Evolutionary conservation across 2,797 vertebrate genomes (phyloP).

Genomic region (Halcyon smyrnensis): DNA sequence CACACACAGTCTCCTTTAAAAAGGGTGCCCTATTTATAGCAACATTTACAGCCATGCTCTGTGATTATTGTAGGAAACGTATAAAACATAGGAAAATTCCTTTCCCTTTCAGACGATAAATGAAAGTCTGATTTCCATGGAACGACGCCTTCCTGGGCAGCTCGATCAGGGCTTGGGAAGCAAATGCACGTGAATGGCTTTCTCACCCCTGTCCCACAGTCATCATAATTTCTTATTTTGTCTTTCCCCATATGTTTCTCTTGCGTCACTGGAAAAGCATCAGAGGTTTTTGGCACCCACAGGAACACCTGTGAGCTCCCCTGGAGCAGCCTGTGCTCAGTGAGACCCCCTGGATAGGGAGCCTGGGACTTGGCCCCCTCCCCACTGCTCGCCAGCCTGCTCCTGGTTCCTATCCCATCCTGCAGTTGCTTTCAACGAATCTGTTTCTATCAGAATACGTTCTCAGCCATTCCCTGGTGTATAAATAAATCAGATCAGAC

Average conservation of each 20-base stretch:
- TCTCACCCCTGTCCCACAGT: conserved; percentile 34
- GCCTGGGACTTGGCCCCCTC: neutral
- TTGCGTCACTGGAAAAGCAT: conserved; percentile 61
- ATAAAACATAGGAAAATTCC: conserved; percentile 71
- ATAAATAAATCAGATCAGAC: conserved; percentile 5
- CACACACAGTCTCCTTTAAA: conserved; percentile 40
- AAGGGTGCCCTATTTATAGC: conserved; percentile 66
- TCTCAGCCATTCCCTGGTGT: neutral
- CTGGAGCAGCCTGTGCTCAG: neutral
- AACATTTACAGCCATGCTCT: conserved; percentile 56
- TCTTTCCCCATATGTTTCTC: conserved; percentile 54
- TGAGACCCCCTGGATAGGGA: neutral
- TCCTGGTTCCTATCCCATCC: neutral
- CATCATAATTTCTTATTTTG: conserved; percentile 53
- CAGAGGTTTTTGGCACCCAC: conserved; percentile 42
- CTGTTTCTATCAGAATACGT: neutral
- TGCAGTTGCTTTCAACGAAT: neutral
- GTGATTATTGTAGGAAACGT: conserved; percentile 56
- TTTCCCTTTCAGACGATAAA: conserved; percentile 67
- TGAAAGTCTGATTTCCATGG: conserved; percentile 70
- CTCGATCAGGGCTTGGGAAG: conserved; percentile 15
- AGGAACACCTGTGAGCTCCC: conserved; percentile 42
- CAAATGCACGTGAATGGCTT: conserved; percentile 26
- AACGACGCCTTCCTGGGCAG: conserved; percentile 50
- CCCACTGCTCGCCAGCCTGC: neutral